These are phyloP conservation scores for Stomatorhinus ivindoensis DNA, from an alignment of 2,113 vertebrate genomes.

Conservation along the genomic window DNA sequence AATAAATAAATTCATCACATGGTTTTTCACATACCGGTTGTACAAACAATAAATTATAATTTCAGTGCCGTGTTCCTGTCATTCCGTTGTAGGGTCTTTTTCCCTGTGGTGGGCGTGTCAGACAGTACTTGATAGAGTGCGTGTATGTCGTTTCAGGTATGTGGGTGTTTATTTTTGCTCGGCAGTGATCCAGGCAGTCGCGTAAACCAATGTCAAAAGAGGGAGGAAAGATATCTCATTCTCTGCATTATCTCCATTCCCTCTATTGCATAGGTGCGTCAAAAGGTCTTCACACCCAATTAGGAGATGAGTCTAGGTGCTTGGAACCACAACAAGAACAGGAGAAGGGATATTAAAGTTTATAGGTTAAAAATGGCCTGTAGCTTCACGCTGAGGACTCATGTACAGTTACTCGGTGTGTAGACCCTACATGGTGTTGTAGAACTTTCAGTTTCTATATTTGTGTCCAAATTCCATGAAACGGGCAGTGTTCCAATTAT, in stretches of 20 bases:
- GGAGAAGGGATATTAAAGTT: not conserved
- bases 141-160: not conserved
- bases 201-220: not conserved
- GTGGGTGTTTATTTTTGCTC: not conserved
- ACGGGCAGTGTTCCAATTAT: not conserved
- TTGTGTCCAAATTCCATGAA: not conserved
- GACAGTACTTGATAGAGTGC: conserved; percentile 33
- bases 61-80: conserved; percentile 88
- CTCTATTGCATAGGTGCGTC: not conserved
- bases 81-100: conserved; percentile 42
- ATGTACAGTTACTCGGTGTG: not conserved
- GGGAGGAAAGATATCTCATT: not conserved
- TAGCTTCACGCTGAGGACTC: not conserved
- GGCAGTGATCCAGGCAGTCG: not conserved
- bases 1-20: conserved; percentile 96
- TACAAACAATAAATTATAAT: conserved; percentile 99
- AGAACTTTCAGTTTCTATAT: not conserved
- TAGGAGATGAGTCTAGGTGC: not conserved
- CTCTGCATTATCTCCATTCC: not conserved
- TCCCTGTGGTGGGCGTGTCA: conserved; percentile 39
- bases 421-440: not conserved
- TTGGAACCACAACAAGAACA: not conserved
- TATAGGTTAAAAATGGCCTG: not conserved
- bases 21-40: conserved; percentile 83
- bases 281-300: not conserved